Evolutionary conservation across 2,888 invertebrate species (phyloP), one percentile per base, ranked within the genome.

Genomic region (Volucella inflata): DNA sequence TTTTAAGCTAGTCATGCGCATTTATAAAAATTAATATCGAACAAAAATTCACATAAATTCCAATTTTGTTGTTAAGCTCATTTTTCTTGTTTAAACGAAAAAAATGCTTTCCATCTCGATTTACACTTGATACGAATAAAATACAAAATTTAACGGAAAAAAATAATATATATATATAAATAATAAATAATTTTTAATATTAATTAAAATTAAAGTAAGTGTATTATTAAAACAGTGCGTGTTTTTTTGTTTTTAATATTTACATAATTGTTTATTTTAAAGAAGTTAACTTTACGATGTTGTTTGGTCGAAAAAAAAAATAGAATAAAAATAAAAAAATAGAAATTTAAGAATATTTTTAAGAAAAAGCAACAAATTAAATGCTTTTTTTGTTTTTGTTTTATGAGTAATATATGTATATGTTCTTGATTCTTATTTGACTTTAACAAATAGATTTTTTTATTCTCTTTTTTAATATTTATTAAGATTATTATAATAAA

Each of bases 41-140:
- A 44, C 51, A 57, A 38, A 40, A 38, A 57, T 57, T 57, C 57
- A 57, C 57, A 57, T 57, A 57, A 57, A 30, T 30, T 30, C 30
- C 30, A 30, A 30, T 30, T 30, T 30, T 30, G 30, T 30, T 16
- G 14, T 57, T 14, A 40, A 57, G 14, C 2, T 12, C 36, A 53
- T 53, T 53, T 30, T 53, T 12, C 6, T 16, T 14, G 0, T 14
- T 8, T 51, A 10, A 40, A 38, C 2, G 14, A 40, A 48, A 40
- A 59, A 60, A 71, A 71, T 82, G 82, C 82, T 71, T n/a, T 51
- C 77, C 76, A 82, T 65, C 65, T 82, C 81, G 81, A 77, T 82
- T 70, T 38, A 76, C 64, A 82, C 48, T 36, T n/a, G 14, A 16
- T n/a, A n/a, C n/a, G n/a, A n/a, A n/a, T 17, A 48, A 67, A 60